A percentile compares a stretch with the other conserved stretches of the same genome.
phyloP scores from a whole-genome alignment of 2,113 vertebrate genomes.

The Hylia prasina region DNA sequence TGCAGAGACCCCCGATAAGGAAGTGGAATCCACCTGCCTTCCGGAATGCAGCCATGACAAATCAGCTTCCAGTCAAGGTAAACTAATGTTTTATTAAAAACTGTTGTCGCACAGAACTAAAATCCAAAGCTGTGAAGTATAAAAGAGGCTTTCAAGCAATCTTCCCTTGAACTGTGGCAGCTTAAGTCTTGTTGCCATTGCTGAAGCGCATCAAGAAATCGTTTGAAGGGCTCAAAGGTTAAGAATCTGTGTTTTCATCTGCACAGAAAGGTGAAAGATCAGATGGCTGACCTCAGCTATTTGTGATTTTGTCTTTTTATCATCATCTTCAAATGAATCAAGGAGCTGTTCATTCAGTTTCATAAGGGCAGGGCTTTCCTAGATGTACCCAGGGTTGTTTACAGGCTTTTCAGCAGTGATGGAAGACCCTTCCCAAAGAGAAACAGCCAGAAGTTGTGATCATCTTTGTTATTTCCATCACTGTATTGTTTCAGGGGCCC shows the following conservation, averaged over 20 bases:
- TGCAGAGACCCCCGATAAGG: background rate
- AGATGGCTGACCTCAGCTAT: background rate
- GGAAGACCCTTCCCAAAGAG: background rate
- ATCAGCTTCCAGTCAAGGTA: background rate
- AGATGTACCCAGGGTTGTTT: rapidly evolving
- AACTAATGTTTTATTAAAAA: background rate
- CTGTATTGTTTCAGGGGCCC: background rate
- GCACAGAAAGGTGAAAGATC: conserved; percentile 9
- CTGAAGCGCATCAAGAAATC: background rate
- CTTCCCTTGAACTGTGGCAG: conserved; percentile 30
- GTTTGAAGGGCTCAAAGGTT: conserved; percentile 13
- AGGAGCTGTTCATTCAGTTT: background rate
- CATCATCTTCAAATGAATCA: background rate
- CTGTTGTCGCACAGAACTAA: background rate
- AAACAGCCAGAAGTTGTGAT: background rate
- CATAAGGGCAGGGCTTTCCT: background rate
- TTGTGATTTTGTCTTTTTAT: conserved; percentile 8
- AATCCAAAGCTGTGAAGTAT: background rate
- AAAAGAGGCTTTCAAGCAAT: conserved; percentile 16
- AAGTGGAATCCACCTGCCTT: background rate
- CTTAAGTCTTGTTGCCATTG: background rate
- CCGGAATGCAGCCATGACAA: background rate
- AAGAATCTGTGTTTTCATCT: conserved; percentile 20
- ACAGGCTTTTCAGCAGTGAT: background rate
- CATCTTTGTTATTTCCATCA: background rate